These are phyloP conservation scores for Anguilla anguilla DNA, from an alignment of 2,797 vertebrate species.

Conservation along the genomic window DNA sequence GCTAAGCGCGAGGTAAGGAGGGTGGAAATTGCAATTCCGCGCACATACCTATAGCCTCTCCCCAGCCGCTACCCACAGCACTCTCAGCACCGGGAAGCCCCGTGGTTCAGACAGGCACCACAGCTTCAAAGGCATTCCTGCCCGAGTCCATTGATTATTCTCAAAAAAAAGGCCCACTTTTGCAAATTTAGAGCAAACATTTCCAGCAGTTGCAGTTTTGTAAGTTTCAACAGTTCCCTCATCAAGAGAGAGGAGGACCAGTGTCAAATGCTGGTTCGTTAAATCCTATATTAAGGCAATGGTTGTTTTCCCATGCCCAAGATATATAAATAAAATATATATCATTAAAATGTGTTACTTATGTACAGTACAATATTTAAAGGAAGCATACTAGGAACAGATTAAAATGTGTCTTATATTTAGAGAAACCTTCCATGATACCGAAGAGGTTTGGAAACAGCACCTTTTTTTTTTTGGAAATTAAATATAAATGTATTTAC, in stretches of 20 bases:
- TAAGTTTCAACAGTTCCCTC: not conserved
- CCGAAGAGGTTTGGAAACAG: not conserved
- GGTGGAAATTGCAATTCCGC: conserved; percentile 25
- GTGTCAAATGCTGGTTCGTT: not conserved
- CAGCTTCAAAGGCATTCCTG: conserved; percentile 63
- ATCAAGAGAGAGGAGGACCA: not conserved
- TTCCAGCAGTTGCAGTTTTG: not conserved
- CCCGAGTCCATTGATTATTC: not conserved
- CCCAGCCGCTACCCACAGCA: conserved; percentile 37
- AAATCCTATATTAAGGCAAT: not conserved
- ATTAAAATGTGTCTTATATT: not conserved
- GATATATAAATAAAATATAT: not conserved
- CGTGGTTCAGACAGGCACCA: conserved; percentile 51
- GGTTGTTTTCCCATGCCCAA: not conserved
- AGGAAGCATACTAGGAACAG: not conserved
- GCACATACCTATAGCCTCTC: not conserved
- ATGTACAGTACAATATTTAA: no score
- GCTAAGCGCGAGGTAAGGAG: not conserved
- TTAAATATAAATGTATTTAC: not conserved
- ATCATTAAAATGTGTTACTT: no score
- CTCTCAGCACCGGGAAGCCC: conserved; percentile 38
- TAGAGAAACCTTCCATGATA: not conserved
- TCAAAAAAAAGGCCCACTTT: not conserved
- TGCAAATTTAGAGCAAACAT: not conserved
- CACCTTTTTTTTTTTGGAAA: not conserved